phyloP scores from a whole-genome alignment of 2,888 invertebrate species.

The Bimastos eiseni region DNA sequence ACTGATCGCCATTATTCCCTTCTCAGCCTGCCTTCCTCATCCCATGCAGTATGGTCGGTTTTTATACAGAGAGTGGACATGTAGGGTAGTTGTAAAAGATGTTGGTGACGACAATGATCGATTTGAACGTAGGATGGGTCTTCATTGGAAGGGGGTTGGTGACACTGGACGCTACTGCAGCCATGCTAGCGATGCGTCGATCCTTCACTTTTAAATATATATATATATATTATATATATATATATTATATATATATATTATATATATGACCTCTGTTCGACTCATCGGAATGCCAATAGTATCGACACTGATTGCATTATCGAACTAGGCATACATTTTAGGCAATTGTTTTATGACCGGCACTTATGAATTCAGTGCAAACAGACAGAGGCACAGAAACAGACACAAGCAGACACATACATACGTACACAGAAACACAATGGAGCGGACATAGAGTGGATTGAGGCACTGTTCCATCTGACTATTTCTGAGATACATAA shows the following conservation, averaged over 20 bases:
- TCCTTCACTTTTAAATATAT: too few species aligned
- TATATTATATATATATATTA: too few species aligned
- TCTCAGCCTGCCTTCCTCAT: not conserved
- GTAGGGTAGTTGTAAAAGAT: not conserved
- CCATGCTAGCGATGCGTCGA: not conserved
- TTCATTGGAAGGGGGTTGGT: too few species aligned
- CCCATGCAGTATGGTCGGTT: too few species aligned
- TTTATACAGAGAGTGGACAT: not conserved
- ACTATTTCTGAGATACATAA: too few species aligned
- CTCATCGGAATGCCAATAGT: not conserved
- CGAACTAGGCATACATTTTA: not conserved
- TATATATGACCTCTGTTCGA: not conserved
- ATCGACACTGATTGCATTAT: not conserved
- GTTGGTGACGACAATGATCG: not conserved
- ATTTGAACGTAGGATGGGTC: not conserved
- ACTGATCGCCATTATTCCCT: not conserved
- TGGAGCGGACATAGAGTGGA: too few species aligned
- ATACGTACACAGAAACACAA: not conserved
- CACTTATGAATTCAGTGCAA: not conserved
- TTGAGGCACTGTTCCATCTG: too few species aligned
- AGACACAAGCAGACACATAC: not conserved
- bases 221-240: too few species aligned
- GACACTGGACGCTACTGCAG: not conserved
- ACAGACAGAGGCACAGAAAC: not conserved
- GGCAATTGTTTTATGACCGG: not conserved